Evolutionary conservation across 2,888 invertebrate species (phyloP).

Genomic region (Crocallis elinguaria): DNA sequence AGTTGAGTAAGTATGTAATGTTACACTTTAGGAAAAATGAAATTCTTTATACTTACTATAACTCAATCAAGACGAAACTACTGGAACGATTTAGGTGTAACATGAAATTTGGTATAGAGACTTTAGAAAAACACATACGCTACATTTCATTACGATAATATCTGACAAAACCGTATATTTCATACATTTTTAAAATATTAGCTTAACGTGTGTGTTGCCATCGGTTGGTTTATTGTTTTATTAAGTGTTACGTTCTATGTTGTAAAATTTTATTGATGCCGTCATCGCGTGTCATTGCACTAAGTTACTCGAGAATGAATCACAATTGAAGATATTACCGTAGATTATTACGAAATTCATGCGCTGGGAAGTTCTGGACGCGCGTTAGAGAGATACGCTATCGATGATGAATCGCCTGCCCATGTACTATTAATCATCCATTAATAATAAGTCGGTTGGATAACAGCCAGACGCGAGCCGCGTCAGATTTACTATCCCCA

Average conservation of each 20-base stretch:
- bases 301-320: conserved; percentile 42
- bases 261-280: conserved; percentile 45
- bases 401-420: conserved; percentile 45
- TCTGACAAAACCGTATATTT: too few relatives aligned
- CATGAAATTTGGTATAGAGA: too few relatives aligned
- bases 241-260: conserved; percentile 30
- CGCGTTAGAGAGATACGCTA: conserved; percentile 38
- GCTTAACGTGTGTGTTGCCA: conserved; percentile 10
- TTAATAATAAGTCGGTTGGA: conserved; percentile 60
- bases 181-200: conserved; percentile 44
- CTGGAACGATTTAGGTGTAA: too few relatives aligned
- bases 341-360: conserved; percentile 45
- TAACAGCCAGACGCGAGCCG: conserved; percentile 53
- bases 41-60: conserved; percentile 39
- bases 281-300: conserved; percentile 50
- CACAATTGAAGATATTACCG: conserved; percentile 46
- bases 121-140: too few relatives aligned
- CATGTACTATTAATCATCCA: conserved; percentile 56
- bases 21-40: conserved; percentile 41
- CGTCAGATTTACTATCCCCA: conserved; percentile 51
- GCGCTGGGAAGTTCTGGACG: conserved; percentile 36
- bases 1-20: conserved; percentile 34
- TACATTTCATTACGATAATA: too few relatives aligned
- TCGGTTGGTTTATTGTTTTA: background rate
- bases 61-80: too few relatives aligned